Conservation (phyloP, 2,888 invertebrate genomes). For the Hipparchia sbordonii region DNA sequence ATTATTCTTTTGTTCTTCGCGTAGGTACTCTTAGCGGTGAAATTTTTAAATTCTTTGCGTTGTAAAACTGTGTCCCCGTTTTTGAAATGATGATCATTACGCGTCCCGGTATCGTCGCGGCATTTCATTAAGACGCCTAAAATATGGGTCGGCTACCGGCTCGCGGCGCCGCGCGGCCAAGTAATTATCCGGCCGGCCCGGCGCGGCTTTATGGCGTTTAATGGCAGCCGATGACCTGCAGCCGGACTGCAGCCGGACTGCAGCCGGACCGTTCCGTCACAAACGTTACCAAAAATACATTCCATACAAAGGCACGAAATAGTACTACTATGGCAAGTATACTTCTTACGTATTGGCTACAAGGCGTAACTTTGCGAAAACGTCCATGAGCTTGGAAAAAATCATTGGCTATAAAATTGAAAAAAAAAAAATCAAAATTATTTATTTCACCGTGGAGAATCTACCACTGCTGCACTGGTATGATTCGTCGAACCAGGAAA, state of each 20-base stretch:
- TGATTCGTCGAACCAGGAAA: too few species aligned
- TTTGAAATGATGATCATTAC: conserved; percentile 5
- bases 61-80: neutral
- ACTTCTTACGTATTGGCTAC: too few species aligned
- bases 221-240: neutral
- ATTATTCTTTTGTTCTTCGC: neutral
- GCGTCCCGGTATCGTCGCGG: neutral
- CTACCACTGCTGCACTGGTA: too few species aligned
- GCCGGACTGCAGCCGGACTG: neutral
- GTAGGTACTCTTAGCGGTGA: neutral
- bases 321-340: too few species aligned
- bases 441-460: too few species aligned
- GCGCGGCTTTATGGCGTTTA: neutral
- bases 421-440: too few species aligned
- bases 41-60: neutral
- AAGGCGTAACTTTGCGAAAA: too few species aligned
- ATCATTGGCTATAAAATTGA: too few species aligned
- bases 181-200: conserved; percentile 16
- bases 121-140: conserved; percentile 10
- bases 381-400: too few species aligned
- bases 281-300: too few species aligned
- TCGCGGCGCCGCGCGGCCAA: neutral
- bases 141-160: neutral
- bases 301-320: too few species aligned
- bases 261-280: neutral